Evolutionary conservation across 1,140 invertebrate species (phyloP).

Genomic region (Scaptomyza montana): DNA sequence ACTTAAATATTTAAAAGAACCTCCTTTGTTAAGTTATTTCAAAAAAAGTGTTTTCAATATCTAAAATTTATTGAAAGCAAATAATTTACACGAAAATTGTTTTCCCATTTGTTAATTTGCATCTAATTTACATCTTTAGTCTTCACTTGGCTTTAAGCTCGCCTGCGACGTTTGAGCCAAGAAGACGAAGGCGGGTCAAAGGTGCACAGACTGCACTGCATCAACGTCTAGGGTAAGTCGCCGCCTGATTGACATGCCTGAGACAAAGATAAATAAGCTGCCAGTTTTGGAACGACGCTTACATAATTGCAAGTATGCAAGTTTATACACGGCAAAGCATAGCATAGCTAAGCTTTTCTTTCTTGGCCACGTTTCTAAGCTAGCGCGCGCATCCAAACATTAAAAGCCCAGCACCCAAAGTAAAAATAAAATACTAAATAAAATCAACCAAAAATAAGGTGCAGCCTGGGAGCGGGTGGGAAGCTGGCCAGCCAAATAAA

Average conservation of each 20-base stretch:
- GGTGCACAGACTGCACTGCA: constrained; percentile 74
- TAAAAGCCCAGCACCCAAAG: constrained; percentile 36
- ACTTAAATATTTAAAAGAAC: too few species aligned
- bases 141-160: constrained; percentile 26
- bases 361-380: constrained; percentile 58
- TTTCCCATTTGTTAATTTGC: constrained; percentile 19
- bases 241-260: constrained; percentile 73
- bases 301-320: constrained; percentile 66
- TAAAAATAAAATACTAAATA: neutral
- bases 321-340: too few species aligned
- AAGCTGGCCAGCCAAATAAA: constrained; percentile 55
- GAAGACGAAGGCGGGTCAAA: constrained; percentile 52
- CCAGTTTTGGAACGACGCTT: constrained; percentile 76
- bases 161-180: constrained; percentile 2
- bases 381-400: constrained; percentile 56
- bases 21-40: too few species aligned
- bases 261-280: constrained; percentile 79
- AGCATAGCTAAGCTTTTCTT: constrained; percentile 14
- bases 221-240: constrained; percentile 48
- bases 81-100: too few species aligned
- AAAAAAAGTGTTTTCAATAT: too few species aligned
- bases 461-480: constrained; percentile 56
- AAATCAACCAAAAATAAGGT: constrained; percentile 52
- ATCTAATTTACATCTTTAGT: constrained; percentile 60
- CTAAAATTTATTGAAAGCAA: too few species aligned